Evolutionary conservation across 2,888 invertebrate genomes (phyloP).

Genomic region (Cordylochernes scorpioides): DNA sequence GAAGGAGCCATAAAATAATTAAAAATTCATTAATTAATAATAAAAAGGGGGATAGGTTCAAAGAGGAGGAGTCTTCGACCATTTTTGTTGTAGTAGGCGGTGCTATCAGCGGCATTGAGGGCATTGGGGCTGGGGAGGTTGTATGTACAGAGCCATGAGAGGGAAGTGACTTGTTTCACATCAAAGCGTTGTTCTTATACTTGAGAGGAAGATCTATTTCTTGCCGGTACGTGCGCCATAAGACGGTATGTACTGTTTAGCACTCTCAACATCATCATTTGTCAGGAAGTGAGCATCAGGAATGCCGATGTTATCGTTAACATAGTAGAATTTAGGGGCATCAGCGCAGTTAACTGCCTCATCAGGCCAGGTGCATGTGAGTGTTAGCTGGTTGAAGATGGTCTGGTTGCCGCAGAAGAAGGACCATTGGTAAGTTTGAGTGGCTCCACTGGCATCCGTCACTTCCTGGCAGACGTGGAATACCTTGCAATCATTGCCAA

Average conservation of each 20-base stretch:
- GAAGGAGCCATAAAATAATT: no score
- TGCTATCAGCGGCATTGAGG: no score
- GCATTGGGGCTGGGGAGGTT: no score
- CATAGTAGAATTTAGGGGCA: slow-evolving; percentile 13
- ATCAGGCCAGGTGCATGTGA: slow-evolving; percentile 12
- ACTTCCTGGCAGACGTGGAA: slow-evolving; percentile 13
- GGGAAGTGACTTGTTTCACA: no score
- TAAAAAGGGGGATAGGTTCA: no score
- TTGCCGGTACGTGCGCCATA: neutral
- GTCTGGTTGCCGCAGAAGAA: slow-evolving; percentile 15
- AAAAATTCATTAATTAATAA: no score
- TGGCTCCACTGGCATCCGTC: slow-evolving; percentile 9
- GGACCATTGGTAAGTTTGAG: slow-evolving; percentile 10
- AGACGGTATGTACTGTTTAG: slow-evolving; percentile 4
- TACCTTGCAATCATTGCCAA: slow-evolving; percentile 13
- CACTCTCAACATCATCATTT: slow-evolving; percentile 11
- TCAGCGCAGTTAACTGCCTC: slow-evolving; percentile 12
- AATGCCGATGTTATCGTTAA: slow-evolving; percentile 13
- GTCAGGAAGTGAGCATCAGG: slow-evolving; percentile 12
- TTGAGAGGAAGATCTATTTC: no score
- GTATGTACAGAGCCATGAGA: no score
- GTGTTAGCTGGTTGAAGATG: slow-evolving; percentile 13
- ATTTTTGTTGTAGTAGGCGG: no score
- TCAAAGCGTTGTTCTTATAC: no score
- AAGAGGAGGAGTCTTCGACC: no score